Evolutionary conservation across 37 sponge, comb jelly and placozoan genomes (phyloP), one percentile per base, ranked within the genome.

Genomic region (Halichondria panicea): DNA sequence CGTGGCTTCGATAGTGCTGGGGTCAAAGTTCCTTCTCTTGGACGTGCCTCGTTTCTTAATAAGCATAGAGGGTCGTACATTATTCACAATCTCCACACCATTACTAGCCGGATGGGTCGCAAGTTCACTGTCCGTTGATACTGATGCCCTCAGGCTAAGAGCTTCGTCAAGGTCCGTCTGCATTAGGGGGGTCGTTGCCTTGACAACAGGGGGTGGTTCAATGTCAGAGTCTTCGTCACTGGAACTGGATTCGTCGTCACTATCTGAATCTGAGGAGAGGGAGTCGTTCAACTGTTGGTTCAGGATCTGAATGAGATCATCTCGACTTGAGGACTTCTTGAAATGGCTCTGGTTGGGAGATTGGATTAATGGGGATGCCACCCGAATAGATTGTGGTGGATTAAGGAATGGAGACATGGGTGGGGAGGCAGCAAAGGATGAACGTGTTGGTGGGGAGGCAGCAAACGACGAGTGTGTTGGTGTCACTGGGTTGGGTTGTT

Each of bases 41-140:
- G 0, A 31, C 13, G 12, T 32, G 31, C 32, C 3, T 37, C 31
- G 40, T 25, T 74, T 37, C 64, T 76, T 45, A 65, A 78, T 25
- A 2, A 43, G 13, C 36, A 19, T 55, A 13, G 68, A 65, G 3
- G 65, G 64, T 32, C 19, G 38, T 19, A 39, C 43, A 53, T 55
- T 33, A 43, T 66, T 38, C 2, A 22, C 67, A 24, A 36, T 41
- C 43, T 40, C 68, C 30, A 25, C 43, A 3, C 35, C 67, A 8
- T 38, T 61, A 13, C 30, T 18, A 12, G 22, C 60, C 22, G 32
- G 41, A 3, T 11, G 22, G 42, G 43, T 1, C 31, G n/a, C 58
- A 8, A 53, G 54, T 24, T 78, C 68, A 32, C 78, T 78, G 56
- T 78, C 78, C 2, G 66, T 78, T 33, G 68, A 66, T 6, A 54